Base-by-base conservation (phyloP, 1,140 invertebrate species). In the Lasioglossum albipes region DNA sequence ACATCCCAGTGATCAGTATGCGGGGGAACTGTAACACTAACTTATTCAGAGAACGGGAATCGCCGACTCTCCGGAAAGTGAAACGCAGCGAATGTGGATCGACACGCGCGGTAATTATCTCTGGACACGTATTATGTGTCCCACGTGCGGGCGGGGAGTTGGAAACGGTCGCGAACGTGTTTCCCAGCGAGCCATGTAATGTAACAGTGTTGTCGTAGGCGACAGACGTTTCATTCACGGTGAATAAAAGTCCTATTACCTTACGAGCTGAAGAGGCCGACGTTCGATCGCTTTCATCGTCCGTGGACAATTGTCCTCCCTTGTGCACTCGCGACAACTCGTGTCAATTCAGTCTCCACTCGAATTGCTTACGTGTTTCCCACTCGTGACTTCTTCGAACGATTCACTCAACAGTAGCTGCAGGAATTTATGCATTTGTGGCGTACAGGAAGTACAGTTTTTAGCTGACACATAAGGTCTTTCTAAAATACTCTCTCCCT, bases 201-300 rank as follows among this genome's bases (percentile, higher is more conserved):
- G 31, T 22, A 82, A 71, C 54, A 75, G 67, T 49, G 75, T 70
- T 79, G 74, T 86, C 45, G 52, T 22, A 45, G 70, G 10, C 27
- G 66, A 74, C 83, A 81, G 64, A 81, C 77, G 72, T 74, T 86
- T 87, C 77, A 78, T 87, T 86, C 83, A 78, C 54, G 69, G 68
- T 64, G 81, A 79, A 85, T 86, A 80, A 85, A 65, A 85, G 75
- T 66, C 68, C 69, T 18, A 36, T 76, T 85, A 73, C 62, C 76
- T n/a, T 0, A 71, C 52, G 52, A 20, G 52, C 52, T 20, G 52
- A 20, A 54, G 52, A 54, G 52, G 52, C 52, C 36, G 52, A 49
- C 22, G 18, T 64, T 75, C 66, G 72, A 68, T 73, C 54, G 49
- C 71, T 70, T 84, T 82, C 54, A 73, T 84, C 65, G 42, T 74